phyloP scores from a whole-genome alignment of 1,140 invertebrate species.

The Metaphire vulgaris region DNA sequence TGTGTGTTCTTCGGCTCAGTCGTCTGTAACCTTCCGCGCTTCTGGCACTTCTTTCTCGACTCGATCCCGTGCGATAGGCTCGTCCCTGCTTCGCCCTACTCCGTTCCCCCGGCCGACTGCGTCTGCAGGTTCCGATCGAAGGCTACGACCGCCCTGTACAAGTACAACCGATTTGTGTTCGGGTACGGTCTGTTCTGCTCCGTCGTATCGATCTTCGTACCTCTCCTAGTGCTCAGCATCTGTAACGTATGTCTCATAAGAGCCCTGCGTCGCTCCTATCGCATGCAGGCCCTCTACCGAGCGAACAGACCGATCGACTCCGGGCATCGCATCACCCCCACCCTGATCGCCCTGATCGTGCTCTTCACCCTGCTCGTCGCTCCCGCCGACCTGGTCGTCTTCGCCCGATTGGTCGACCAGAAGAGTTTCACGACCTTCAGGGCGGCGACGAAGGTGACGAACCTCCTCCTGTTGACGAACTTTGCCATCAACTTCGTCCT shows the following conservation, averaged over 20 bases:
- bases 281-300: constrained; percentile 28
- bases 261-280: constrained; percentile 27
- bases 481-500: constrained; percentile 48
- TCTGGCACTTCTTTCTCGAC: constrained; percentile 42
- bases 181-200: constrained; percentile 44
- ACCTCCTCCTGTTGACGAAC: constrained; percentile 47
- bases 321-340: constrained; percentile 46
- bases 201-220: constrained; percentile 43
- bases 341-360: constrained; percentile 46
- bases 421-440: background rate
- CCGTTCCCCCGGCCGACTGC: constrained; percentile 2
- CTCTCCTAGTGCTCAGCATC: constrained; percentile 41
- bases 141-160: background rate
- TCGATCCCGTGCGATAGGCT: constrained; percentile 28
- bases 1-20: constrained; percentile 42
- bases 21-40: constrained; percentile 43
- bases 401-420: background rate
- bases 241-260: constrained; percentile 47
- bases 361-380: constrained; percentile 48
- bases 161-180: constrained; percentile 31
- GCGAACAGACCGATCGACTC: constrained; percentile 27
- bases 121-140: background rate
- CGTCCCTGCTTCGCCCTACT: background rate
- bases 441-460: constrained; percentile 32
- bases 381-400: constrained; percentile 43